Evolutionary conservation across 2,113 vertebrate species (phyloP).

Genomic region (Mungos mungo): DNA sequence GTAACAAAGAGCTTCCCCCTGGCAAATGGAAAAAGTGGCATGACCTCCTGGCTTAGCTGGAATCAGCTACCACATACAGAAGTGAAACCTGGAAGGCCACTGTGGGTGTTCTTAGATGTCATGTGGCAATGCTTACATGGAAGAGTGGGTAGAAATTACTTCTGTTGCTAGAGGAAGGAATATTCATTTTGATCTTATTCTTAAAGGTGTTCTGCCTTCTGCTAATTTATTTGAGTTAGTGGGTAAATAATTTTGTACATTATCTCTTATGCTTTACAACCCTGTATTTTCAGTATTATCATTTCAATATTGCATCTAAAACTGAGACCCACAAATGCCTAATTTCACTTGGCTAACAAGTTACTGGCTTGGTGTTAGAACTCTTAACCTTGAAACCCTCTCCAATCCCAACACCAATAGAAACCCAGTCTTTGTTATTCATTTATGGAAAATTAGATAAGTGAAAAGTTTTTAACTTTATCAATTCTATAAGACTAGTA

Average conservation of each 20-base stretch:
- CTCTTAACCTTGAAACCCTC: background rate
- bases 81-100: background rate
- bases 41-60: background rate
- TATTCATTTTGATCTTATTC: background rate
- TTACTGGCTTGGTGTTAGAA: background rate
- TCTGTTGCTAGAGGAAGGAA: background rate
- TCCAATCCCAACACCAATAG: background rate
- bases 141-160: background rate
- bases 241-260: background rate
- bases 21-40: background rate
- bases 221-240: background rate
- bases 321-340: background rate
- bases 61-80: background rate
- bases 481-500: constrained; percentile 6
- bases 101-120: background rate
- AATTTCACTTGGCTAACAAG: background rate
- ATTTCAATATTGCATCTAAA: constrained; percentile 17
- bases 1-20: background rate
- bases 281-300: background rate
- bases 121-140: background rate
- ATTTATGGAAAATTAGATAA: background rate
- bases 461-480: constrained; percentile 6
- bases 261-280: background rate
- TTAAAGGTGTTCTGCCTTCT: background rate
- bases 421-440: background rate